Evolutionary conservation across 2,797 vertebrate genomes (phyloP), one percentile per base, ranked within the genome.

Genomic region (Poecilia gillii): DNA sequence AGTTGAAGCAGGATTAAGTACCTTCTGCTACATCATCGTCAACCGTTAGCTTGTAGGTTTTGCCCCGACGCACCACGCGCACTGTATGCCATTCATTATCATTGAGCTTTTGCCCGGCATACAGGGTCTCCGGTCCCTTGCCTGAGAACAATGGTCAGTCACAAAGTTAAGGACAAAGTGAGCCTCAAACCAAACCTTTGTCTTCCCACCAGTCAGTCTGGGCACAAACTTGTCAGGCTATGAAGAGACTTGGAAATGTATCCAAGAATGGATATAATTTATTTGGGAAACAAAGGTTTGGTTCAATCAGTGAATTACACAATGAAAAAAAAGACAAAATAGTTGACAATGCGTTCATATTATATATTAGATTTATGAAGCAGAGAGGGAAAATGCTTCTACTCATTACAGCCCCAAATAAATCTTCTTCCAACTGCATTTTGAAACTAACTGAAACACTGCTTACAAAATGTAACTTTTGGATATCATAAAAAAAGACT

Each of bases 41-140:
- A 95, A 99, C 99, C 0, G 94, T 99, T 86, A 99, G 95, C 95
- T 99, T 99, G 92, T 99, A 97, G 96, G 94, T 97, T 94, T 99
- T 99, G 92, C 99, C 99, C 81, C 98, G 96, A 2, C 99, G 97
- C 91, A 99, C 97, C 89, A 99, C 99, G 3, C 98, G 96, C 43
- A 99, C 98, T 9, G 98, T 99, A 95, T 99, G 99, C 99, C 99
- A 99, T 89, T 99, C 98, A 57, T 99, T 99, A 97, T 99, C 98
- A 92, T 99, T 99, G 94, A 99, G 98, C 82, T 99, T 99, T 97
- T 99, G 98, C 86, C 99, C 99, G 39, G 98, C 98, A 92, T 98
- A 99, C 93, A 99, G 96, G 80, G 96, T 99, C 95, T 99, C 99
- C 62, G 99, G 99, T 95, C 99, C 98, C 96, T 99, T 99, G 97